These are phyloP conservation scores for Lathronympha strigana DNA, from an alignment of 2,888 invertebrate genomes.

Conservation along the genomic window DNA sequence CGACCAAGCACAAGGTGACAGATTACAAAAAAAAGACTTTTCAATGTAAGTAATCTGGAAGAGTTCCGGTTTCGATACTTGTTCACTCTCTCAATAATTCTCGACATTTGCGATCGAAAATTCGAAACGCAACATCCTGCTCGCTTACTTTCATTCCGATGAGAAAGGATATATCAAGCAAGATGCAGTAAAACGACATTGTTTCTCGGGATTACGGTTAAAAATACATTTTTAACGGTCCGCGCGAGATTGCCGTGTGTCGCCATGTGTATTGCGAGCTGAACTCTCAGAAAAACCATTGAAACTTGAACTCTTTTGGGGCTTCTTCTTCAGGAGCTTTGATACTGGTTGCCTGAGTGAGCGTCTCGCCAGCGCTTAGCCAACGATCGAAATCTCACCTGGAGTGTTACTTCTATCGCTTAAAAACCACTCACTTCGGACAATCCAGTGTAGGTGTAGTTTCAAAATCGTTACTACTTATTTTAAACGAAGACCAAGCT, in stretches of 20 bases:
- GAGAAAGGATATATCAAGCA: slow-evolving; percentile 31
- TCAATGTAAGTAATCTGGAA: neutral
- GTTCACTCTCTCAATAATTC: slow-evolving; percentile 9
- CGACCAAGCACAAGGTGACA: too few species aligned
- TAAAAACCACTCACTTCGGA: neutral
- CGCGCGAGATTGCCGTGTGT: slow-evolving; percentile 30
- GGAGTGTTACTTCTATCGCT: neutral
- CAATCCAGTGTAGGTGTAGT: neutral
- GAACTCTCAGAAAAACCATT: neutral
- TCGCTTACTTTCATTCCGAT: slow-evolving; percentile 35
- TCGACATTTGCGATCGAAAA: neutral
- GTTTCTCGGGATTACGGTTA: slow-evolving; percentile 42
- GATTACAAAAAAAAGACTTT: neutral
- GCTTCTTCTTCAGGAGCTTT: too few species aligned
- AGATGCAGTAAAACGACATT: slow-evolving; percentile 36
- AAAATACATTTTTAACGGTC: slow-evolving; percentile 44
- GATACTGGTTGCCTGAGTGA: neutral
- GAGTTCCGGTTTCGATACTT: too few species aligned
- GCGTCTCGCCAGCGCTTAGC: neutral
- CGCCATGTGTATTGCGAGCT: neutral
- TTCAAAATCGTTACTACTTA: neutral
- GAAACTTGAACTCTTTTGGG: neutral
- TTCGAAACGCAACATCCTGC: slow-evolving; percentile 14
- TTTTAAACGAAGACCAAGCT: neutral
- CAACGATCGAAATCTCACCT: neutral